A percentile compares a stretch with the other conserved stretches of the same genome.
Evolutionary conservation across 2,888 invertebrate species (phyloP).

Genomic region (Drosophila sordidula): DNA sequence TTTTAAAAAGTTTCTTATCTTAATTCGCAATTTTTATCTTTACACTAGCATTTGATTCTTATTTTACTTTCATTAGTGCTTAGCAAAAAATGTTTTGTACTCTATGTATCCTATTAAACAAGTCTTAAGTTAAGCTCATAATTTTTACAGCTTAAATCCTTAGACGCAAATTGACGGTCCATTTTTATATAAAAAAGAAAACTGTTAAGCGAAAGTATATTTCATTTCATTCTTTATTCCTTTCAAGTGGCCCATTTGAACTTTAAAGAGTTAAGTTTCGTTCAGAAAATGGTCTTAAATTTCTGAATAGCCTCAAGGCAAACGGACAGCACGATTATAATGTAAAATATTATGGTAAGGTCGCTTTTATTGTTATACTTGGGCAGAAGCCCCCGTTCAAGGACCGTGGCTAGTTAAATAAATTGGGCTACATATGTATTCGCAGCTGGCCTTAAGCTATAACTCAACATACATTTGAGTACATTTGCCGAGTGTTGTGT

Average conservation of each 20-base stretch:
- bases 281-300: conserved; percentile 25
- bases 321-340: conserved; percentile 31
- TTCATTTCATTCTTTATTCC: background rate
- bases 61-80: too few relatives aligned
- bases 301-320: conserved; percentile 32
- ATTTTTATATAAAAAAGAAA: background rate
- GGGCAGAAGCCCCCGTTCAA: background rate
- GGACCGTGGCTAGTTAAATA: conserved; percentile 32
- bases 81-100: too few relatives aligned
- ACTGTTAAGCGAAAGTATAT: background rate
- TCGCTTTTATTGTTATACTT: conserved; percentile 12
- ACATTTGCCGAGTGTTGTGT: background rate
- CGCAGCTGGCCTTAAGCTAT: background rate
- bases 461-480: conserved; percentile 4
- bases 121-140: background rate
- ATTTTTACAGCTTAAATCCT: background rate
- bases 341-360: conserved; percentile 28
- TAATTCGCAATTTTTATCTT: too few relatives aligned
- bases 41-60: too few relatives aligned
- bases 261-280: conserved; percentile 9
- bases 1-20: background rate
- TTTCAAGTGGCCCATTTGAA: background rate
- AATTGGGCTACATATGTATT: conserved; percentile 45
- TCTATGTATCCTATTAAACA: background rate
- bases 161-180: background rate